Evolutionary conservation across 64 coral and sea anemone species (phyloP).

Genomic region (Pocillopora damicornis): DNA sequence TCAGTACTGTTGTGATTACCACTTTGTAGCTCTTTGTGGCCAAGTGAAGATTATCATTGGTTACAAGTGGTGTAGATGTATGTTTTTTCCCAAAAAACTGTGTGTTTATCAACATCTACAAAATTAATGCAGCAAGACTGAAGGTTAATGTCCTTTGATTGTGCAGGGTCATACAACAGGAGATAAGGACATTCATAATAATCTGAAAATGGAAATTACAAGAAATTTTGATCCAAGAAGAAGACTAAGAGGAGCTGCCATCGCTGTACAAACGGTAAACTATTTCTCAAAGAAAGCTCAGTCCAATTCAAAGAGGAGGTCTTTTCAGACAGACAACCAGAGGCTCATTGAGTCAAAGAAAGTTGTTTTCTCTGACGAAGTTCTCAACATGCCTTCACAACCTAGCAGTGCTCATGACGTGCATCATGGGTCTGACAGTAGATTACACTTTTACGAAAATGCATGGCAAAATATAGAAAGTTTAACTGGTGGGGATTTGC

Average conservation of each 20-base stretch:
- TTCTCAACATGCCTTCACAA: conserved; percentile 32
- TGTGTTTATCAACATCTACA: not conserved
- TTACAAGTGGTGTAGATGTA: no score
- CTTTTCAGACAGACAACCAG: conserved; percentile 39
- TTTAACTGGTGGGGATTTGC: conserved; percentile 3
- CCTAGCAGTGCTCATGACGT: not conserved
- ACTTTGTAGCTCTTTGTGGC: no score
- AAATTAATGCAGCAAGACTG: not conserved
- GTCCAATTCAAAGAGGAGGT: conserved; percentile 41
- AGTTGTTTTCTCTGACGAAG: conserved; percentile 43
- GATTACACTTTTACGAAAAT: conserved; percentile 22
- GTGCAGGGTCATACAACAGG: conserved; percentile 83
- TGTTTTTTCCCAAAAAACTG: no score
- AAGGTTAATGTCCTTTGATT: not conserved
- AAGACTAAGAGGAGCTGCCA: conserved; percentile 73
- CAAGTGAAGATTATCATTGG: no score
- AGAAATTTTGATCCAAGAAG: conserved; percentile 93
- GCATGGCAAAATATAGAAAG: conserved; percentile 10
- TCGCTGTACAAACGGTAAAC: conserved; percentile 97
- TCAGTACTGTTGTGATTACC: no score
- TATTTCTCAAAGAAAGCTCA: conserved; percentile 50
- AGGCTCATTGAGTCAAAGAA: conserved; percentile 21
- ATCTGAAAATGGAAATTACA: conserved; percentile 78
- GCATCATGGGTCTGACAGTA: conserved; percentile 26
- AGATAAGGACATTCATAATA: conserved; percentile 85